Base-by-base conservation (phyloP, 2,888 invertebrate species). In the Diplazon laetatorius region DNA sequence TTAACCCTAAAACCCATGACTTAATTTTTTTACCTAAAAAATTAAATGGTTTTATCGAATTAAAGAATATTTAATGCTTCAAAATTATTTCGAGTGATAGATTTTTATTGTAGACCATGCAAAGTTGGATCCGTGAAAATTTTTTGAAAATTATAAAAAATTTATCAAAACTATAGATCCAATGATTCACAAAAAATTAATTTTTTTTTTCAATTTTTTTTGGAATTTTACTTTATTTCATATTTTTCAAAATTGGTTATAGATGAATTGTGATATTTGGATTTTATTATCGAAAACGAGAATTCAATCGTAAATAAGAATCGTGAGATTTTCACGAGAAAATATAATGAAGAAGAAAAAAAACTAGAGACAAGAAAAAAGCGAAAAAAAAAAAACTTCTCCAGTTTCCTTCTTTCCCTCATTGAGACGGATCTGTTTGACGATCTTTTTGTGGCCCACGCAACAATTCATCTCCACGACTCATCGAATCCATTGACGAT, bases 401-500 rank as follows among this genome's bases (percentile, higher is more conserved):
- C 18, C 3, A 44, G 44, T 65, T 46, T 55, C 46, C 42, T 63
- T 55, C 52, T 35, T 20, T 16, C 66, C 55, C 18, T 66, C 50
- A 39, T 30, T 35, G 20, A 57, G 72, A 72, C 65, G 8, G 44
- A 75, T 73, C 57, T 60, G 48, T 44, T 57, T 57, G 42, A 76
- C 37, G 59, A 63, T 59, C 48, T 63, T 68, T 59, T 59, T 14
- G 57, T 65, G 42, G 2, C 35, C 57, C n/a, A 44, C 30, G 18
- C 20, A 22, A 62, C 60, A 39, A 48, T 65, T 35, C 35, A 59
- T 63, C 57, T n/a, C n/a, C 44, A 44, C 44, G 44, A 14, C 5
- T 44, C 44, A 44, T 44, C 14, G 44, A 44, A 14, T 44, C 44
- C 14, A 44, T 44, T 44, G 44, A n/a, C n/a, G 44, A 14, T 2